Evolutionary conservation across 1,140 invertebrate species (phyloP).

Genomic region (Hylaeus volcanicus): DNA sequence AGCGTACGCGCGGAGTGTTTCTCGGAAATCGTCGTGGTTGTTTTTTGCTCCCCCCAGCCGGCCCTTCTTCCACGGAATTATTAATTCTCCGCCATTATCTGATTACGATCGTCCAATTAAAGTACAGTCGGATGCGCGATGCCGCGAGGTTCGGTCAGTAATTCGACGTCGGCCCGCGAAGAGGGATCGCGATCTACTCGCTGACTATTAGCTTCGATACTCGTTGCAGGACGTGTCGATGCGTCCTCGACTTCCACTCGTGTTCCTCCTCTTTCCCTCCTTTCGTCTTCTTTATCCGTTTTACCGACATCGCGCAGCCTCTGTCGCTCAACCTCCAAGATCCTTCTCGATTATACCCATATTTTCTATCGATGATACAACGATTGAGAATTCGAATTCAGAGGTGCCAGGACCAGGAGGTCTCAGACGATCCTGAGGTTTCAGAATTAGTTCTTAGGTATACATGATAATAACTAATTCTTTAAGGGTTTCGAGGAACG

Average conservation of each 20-base stretch:
- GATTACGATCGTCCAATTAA: conserved; percentile 57
- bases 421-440: too few relatives aligned
- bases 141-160: conserved; percentile 11
- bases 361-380: not conserved
- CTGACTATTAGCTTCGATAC: conserved; percentile 43
- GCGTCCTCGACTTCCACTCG: conserved; percentile 5
- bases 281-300: conserved; percentile 31
- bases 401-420: too few relatives aligned
- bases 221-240: conserved; percentile 29
- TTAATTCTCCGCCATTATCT: conserved; percentile 48
- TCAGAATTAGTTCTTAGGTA: too few relatives aligned
- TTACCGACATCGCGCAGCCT: not conserved
- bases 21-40: conserved; percentile 10
- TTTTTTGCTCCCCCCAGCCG: not conserved
- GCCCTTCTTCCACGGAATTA: conserved; percentile 31
- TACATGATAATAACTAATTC: conserved; percentile 12
- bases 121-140: conserved; percentile 36
- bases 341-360: conserved; percentile 4
- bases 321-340: conserved; percentile 16
- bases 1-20: not conserved
- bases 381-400: too few relatives aligned
- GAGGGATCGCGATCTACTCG: conserved; percentile 31
- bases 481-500: conserved; percentile 6
- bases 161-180: conserved; percentile 25
- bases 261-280: conserved; percentile 4